Base-by-base conservation (phyloP, 2,888 invertebrate genomes). In the Cyclophora albipunctata region DNA sequence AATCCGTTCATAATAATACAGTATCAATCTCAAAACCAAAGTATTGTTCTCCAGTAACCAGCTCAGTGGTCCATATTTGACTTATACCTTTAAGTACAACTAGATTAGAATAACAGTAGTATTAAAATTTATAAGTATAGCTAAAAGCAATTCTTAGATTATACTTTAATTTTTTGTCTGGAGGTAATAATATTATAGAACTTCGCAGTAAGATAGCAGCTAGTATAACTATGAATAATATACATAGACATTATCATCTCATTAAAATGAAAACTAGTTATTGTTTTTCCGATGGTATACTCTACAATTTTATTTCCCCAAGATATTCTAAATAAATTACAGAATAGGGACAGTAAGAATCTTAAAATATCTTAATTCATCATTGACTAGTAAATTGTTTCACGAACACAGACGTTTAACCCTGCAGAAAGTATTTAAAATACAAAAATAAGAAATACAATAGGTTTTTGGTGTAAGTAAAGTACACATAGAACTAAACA, bases 391-490 rank as follows among this genome's bases (percentile, higher is more conserved):
- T 59, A 66, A 55, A 67, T 55, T 61, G 54, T 62, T 54, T 62
- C 50, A 67, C 65, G 71, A 81, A 80, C 77, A 81, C 78, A 78
- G 68, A 73, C 63, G 57, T 59, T 60, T 37, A 78, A 78, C 77
- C 80, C 78, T 79, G 77, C 71, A 66, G 62, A 73, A 69, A 68
- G 53, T 69, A 67, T 54, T 45, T 43, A 51, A 45, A 54, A 54
- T 48, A 46, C 58, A 57, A 61, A 64, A 62, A 51, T 57, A 64
- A 67, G 60, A 63, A 58, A 53, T 60, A 53, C 62, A 55, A 47
- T 46, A 47, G 46, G 41, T 37, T 7, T 37, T 52, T 52, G 44
- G 42, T 34, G n/a, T 56, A 46, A 54, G 51, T 47, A 43, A 55
- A 50, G 20, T 20, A 20, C 20, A 20, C 2, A 20, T 20, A 20